Evolutionary conservation across 2,888 invertebrate species (phyloP).

Genomic region (Napeogenes sylphis): DNA sequence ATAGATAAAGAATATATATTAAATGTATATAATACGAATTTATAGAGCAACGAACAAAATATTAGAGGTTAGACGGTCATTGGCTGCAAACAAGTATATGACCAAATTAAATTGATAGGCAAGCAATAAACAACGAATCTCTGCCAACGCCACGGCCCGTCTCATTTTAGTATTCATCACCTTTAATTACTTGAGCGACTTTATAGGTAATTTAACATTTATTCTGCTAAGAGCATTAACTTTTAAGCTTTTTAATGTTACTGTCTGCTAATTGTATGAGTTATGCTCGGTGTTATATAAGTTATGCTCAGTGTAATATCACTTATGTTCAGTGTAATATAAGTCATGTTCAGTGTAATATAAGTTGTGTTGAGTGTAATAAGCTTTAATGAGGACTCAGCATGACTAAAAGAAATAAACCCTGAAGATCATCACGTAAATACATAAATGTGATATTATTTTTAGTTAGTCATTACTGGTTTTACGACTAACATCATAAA

Average conservation of each 20-base stretch:
- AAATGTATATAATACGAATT: background rate
- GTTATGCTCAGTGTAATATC: too few species aligned
- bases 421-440: background rate
- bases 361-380: background rate
- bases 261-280: too few species aligned
- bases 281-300: too few species aligned
- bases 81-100: conserved; percentile 37
- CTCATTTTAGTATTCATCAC: conserved; percentile 41
- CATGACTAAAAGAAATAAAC: background rate
- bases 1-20: background rate
- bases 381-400: background rate
- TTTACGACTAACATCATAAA: conserved; percentile 4
- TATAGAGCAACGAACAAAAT: conserved; percentile 25
- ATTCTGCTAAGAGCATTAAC: conserved; percentile 21
- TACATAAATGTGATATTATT: background rate
- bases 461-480: background rate
- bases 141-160: conserved; percentile 40
- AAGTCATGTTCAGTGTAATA: too few species aligned
- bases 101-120: conserved; percentile 45
- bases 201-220: conserved; percentile 36
- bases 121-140: conserved; percentile 51
- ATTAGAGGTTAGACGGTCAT: conserved; percentile 3
- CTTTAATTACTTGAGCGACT: conserved; percentile 44
- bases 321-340: too few species aligned
- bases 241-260: too few species aligned